These are phyloP conservation scores for Subacronicta megacephala DNA, from an alignment of 2,888 invertebrate genomes.

Conservation along the genomic window DNA sequence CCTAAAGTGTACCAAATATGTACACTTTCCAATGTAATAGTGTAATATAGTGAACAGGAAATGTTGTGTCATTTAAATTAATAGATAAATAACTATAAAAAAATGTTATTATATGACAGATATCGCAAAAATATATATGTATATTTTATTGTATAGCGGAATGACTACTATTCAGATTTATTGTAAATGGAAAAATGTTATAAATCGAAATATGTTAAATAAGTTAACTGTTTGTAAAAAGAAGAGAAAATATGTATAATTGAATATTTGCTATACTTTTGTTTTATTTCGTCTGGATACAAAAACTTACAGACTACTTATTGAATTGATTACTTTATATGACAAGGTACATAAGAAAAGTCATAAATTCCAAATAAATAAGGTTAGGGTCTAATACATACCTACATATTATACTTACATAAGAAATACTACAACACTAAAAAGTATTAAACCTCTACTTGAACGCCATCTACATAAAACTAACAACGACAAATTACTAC, in stretches of 20 bases:
- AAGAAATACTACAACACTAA: not conserved
- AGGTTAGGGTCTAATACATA: no score
- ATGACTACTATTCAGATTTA: conserved; percentile 86
- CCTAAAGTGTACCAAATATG: conserved; percentile 49
- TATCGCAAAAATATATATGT: conserved; percentile 84
- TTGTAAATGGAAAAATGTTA: conserved; percentile 88
- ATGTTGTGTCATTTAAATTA: conserved; percentile 86
- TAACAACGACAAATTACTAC: not conserved
- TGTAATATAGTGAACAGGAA: conserved; percentile 76
- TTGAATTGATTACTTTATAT: no score
- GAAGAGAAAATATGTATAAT: conserved; percentile 88
- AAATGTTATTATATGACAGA: conserved; percentile 83
- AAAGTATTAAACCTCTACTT: conserved; percentile 3
- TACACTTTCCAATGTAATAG: conserved; percentile 73
- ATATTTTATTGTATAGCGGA: conserved; percentile 89
- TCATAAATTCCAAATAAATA: no score
- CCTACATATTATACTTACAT: not conserved
- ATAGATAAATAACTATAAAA: conserved; percentile 84
- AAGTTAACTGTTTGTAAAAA: conserved; percentile 90
- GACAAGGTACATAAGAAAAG: no score
- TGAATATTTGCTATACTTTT: conserved; percentile 85
- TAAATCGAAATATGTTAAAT: conserved; percentile 86
- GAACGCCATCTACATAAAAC: conserved; percentile 1
- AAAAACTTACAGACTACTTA: not conserved
- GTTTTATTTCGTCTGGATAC: conserved; percentile 71